Conservation (phyloP, 2,888 invertebrate species). For the Diarsia dahlii region DNA sequence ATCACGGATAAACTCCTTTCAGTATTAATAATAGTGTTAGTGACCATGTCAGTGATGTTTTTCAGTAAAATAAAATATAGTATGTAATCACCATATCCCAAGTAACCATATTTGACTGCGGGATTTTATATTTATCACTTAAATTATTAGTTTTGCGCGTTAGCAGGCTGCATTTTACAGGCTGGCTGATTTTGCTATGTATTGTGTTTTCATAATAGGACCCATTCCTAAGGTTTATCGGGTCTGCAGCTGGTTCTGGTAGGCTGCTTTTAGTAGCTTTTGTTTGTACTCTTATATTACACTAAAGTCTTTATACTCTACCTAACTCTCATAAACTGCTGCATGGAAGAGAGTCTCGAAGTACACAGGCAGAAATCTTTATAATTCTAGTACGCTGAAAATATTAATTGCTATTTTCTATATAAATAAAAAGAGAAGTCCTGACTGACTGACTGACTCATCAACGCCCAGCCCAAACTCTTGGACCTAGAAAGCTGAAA, state of each 20-base stretch:
- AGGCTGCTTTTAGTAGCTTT: background rate
- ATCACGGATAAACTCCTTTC: too few species aligned
- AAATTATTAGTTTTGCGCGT: background rate
- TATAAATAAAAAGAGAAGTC: too few species aligned
- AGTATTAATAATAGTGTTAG: too few species aligned
- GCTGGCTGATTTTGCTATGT: too few species aligned
- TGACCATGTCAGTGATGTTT: background rate
- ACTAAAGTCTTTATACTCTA: background rate
- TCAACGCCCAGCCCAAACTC: too few species aligned
- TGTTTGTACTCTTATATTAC: background rate
- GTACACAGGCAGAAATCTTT: too few species aligned
- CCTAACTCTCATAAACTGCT: background rate
- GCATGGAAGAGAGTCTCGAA: too few species aligned
- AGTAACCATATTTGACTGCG: background rate
- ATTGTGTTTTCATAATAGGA: background rate
- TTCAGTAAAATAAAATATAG: background rate
- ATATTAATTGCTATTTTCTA: too few species aligned
- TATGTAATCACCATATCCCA: background rate
- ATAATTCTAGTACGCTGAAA: too few species aligned
- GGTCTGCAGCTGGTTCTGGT: background rate
- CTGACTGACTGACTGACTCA: too few species aligned
- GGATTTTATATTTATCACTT: background rate
- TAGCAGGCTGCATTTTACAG: background rate
- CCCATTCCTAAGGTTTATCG: background rate
- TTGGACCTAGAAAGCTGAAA: too few species aligned